phyloP scores from a whole-genome alignment of 2,113 vertebrate species.

The Urocitellus parryii region DNA sequence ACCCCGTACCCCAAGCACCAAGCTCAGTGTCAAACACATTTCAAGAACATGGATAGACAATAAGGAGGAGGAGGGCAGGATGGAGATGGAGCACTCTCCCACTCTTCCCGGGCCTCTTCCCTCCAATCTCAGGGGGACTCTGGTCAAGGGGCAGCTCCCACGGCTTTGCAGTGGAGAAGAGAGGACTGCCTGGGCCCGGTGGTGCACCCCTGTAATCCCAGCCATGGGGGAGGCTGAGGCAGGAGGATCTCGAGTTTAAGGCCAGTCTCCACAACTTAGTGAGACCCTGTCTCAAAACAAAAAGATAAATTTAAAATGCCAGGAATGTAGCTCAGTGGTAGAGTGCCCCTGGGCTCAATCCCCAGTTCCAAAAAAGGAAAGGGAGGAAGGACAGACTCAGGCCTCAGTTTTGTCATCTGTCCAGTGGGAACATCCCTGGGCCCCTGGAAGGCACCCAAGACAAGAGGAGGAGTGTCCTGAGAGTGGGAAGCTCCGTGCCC shows the following conservation, averaged over 20 bases:
- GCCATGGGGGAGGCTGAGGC: no score
- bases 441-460: background rate
- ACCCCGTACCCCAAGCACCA: background rate
- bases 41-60: background rate
- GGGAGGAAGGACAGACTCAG: background rate
- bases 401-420: background rate
- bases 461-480: no score
- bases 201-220: no score
- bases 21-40: background rate
- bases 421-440: background rate
- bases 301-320: no score
- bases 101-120: no score
- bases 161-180: background rate
- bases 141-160: background rate
- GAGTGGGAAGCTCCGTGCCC: background rate
- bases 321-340: no score
- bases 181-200: background rate
- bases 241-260: no score
- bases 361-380: no score
- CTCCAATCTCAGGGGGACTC: background rate
- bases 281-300: no score
- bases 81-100: background rate
- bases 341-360: no score
- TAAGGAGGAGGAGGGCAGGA: background rate
- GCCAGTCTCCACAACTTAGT: no score